phyloP scores from a whole-genome alignment of 2,113 vertebrate genomes.

The Hoplias malabaricus region DNA sequence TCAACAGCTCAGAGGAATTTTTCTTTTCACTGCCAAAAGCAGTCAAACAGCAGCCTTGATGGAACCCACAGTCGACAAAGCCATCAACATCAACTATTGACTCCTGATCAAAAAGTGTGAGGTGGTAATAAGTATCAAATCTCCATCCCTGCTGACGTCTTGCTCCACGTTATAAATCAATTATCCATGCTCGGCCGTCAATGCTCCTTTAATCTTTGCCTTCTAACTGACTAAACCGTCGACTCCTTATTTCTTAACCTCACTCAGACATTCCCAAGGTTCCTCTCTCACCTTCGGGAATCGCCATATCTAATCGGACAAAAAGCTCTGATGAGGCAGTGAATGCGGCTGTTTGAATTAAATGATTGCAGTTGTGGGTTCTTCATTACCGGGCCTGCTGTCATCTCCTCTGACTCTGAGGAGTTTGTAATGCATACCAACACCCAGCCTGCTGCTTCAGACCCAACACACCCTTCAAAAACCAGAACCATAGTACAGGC shows the following conservation, averaged over 20 bases:
- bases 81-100: conserved; percentile 50
- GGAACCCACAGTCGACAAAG: conserved; percentile 35
- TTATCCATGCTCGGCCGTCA: conserved; percentile 63
- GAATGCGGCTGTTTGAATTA: conserved; percentile 53
- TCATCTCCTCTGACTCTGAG: conserved; percentile 57
- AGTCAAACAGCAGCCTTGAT: conserved; percentile 53
- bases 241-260: conserved; percentile 61
- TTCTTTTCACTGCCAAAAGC: conserved; percentile 54
- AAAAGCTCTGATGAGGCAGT: conserved; percentile 42
- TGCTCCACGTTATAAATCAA: conserved; percentile 74
- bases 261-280: conserved; percentile 46
- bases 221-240: conserved; percentile 75
- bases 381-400: conserved; percentile 42
- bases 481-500: conserved; percentile 30
- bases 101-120: conserved; percentile 32
- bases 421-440: conserved; percentile 48
- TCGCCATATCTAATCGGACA: conserved; percentile 59
- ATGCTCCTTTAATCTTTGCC: conserved; percentile 68
- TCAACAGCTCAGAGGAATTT: conserved; percentile 36
- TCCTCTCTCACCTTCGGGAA: conserved; percentile 65
- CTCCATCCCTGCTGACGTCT: conserved; percentile 54
- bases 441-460: conserved; percentile 36
- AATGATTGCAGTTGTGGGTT: conserved; percentile 55
- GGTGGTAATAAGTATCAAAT: conserved; percentile 53
- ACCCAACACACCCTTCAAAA: conserved; percentile 13